These are phyloP conservation scores for Lacanobia oleracea DNA, from an alignment of 2,888 invertebrate genomes.

Conservation along the genomic window DNA sequence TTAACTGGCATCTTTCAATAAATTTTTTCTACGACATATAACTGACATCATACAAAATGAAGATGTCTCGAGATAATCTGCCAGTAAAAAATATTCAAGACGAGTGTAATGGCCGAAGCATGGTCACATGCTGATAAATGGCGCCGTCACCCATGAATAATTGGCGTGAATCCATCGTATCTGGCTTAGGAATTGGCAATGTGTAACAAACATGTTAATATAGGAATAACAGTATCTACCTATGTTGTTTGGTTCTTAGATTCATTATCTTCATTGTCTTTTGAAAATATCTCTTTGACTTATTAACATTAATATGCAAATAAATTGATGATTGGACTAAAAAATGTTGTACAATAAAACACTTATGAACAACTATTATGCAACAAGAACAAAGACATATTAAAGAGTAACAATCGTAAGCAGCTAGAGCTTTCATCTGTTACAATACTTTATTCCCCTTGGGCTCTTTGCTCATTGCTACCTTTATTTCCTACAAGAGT, in stretches of 20 bases:
- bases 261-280: background rate
- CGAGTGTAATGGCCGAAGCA: conserved; percentile 24
- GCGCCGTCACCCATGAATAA: conserved; percentile 44
- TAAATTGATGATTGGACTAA: too few species aligned
- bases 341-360: too few species aligned
- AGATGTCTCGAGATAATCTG: conserved; percentile 20
- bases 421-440: background rate
- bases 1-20: conserved; percentile 21
- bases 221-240: background rate
- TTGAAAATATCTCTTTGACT: background rate
- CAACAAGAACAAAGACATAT: too few species aligned
- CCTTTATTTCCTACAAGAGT: background rate
- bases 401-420: too few species aligned
- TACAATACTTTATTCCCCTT: too few species aligned
- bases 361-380: too few species aligned
- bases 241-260: background rate
- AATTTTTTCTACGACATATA: background rate
- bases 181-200: conserved; percentile 47
- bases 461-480: too few species aligned
- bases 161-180: conserved; percentile 53
- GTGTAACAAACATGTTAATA: conserved; percentile 36
- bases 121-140: conserved; percentile 16
- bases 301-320: too few species aligned
- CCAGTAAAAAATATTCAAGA: conserved; percentile 26
- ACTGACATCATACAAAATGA: conserved; percentile 9